Evolutionary conservation across 2,113 vertebrate genomes (phyloP).

Genomic region (Lophura nycthemera): DNA sequence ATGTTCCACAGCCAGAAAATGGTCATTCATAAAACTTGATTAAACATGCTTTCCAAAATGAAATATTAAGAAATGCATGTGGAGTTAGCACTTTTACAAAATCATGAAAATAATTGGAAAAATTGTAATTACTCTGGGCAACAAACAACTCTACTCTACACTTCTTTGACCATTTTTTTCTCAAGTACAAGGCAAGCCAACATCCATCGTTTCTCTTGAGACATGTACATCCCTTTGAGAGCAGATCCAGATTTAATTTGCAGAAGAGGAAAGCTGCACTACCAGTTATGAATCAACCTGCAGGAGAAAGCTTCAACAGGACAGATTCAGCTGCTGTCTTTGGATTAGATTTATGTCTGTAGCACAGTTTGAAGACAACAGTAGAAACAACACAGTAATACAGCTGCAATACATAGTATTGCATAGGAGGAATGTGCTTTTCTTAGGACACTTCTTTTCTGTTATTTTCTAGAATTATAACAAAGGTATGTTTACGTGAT

Average conservation of each 20-base stretch:
- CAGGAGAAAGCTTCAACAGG: background rate
- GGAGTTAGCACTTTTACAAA: background rate
- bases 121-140: background rate
- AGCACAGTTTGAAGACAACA: background rate
- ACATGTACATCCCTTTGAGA: background rate
- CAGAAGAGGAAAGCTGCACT: background rate
- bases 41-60: background rate
- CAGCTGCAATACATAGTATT: background rate
- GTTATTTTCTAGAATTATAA: background rate
- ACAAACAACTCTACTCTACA: background rate
- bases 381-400: background rate
- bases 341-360: background rate
- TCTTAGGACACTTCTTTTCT: background rate
- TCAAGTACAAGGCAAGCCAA: background rate
- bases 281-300: background rate
- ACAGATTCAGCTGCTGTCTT: accelerated
- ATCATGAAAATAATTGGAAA: background rate
- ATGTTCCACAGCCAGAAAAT: background rate
- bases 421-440: background rate
- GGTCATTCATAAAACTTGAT: background rate
- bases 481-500: background rate
- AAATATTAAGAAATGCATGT: background rate
- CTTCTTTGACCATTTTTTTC: background rate
- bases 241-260: background rate
- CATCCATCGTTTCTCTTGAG: background rate